Evolutionary conservation across 2,113 vertebrate species (phyloP).

Genomic region (Hiodon tergisus): DNA sequence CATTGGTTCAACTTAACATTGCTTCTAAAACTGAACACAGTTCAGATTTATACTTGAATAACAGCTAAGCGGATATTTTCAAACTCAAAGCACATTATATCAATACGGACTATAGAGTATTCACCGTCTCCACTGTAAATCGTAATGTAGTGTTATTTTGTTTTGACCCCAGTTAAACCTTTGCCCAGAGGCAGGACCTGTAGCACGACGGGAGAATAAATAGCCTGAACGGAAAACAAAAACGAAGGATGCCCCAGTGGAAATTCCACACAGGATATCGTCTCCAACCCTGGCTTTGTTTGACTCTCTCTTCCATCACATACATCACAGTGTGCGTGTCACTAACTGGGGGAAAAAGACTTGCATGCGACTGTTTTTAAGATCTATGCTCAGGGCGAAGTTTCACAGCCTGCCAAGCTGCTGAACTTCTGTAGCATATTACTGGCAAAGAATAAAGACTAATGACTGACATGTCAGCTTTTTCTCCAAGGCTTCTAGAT

Average conservation of each 20-base stretch:
- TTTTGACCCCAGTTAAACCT: too few species aligned
- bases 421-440: constrained; percentile 6
- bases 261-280: not conserved
- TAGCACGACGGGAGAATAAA: not conserved
- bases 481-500: not conserved
- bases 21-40: not conserved
- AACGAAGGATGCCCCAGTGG: not conserved
- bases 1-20: constrained; percentile 10
- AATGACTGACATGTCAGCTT: not conserved
- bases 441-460: not conserved
- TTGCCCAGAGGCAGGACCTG: not conserved
- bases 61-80: too few species aligned
- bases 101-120: not conserved
- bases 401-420: not conserved
- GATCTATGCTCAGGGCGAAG: constrained; percentile 29
- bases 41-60: not conserved
- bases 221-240: rapidly evolving
- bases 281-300: not conserved
- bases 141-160: too few species aligned
- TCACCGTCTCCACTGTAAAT: too few species aligned
- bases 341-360: constrained; percentile 19
- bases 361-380: constrained; percentile 21
- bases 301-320: not conserved
- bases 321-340: not conserved
- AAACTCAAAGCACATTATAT: not conserved